phyloP scores from a whole-genome alignment of 2,797 vertebrate genomes.

The Gila robusta region DNA sequence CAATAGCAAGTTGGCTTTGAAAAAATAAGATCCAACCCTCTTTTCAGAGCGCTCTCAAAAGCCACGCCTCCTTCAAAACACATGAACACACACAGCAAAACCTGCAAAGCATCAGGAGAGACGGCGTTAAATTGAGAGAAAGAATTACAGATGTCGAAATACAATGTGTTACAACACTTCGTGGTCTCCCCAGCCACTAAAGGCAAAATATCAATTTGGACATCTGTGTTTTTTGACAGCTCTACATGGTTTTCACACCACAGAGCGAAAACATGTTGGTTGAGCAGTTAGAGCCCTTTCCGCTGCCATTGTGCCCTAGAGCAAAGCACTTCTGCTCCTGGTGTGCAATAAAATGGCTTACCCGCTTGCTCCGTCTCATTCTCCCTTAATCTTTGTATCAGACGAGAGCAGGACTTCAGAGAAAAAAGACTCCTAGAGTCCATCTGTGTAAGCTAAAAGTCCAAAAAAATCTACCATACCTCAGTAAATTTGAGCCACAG shows the following conservation, averaged over 20 bases:
- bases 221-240: slow-evolving; percentile 45
- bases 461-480: neutral
- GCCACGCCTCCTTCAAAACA: too few relatives aligned
- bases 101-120: too few relatives aligned
- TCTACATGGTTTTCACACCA: slow-evolving; percentile 41
- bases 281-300: slow-evolving; percentile 26
- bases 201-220: slow-evolving; percentile 34
- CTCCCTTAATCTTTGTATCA: slow-evolving; percentile 14
- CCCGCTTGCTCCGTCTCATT: neutral
- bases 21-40: too few relatives aligned
- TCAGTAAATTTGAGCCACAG: neutral
- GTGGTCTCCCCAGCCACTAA: neutral
- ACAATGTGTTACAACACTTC: slow-evolving; percentile 7
- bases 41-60: too few relatives aligned
- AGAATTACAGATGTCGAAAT: neutral
- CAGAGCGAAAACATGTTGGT: neutral
- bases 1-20: too few relatives aligned
- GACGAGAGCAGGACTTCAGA: neutral
- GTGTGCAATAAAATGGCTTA: slow-evolving; percentile 37
- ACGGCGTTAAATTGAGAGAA: too few relatives aligned
- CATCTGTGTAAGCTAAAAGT: neutral
- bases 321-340: slow-evolving; percentile 29
- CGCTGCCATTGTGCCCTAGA: neutral
- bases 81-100: too few relatives aligned
- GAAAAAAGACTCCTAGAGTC: neutral